These are phyloP conservation scores for Tyto alba DNA, from an alignment of 2,113 vertebrate genomes.

Conservation along the genomic window DNA sequence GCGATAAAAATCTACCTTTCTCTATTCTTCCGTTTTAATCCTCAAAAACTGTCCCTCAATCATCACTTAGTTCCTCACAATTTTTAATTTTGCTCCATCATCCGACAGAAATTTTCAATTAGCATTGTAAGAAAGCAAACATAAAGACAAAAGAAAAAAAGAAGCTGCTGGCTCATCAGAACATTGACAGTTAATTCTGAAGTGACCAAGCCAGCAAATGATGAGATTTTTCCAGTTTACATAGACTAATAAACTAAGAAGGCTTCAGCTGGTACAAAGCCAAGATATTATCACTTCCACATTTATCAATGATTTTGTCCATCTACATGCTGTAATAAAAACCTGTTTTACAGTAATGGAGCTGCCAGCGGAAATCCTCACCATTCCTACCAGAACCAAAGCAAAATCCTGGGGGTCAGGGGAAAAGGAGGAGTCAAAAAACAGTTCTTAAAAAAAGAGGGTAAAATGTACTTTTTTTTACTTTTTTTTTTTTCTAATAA, in stretches of 20 bases:
- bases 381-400: constrained; percentile 39
- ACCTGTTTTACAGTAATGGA: not conserved
- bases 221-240: constrained; percentile 62
- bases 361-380: constrained; percentile 21
- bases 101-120: not conserved
- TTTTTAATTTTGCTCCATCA: not conserved
- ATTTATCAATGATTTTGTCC: constrained; percentile 15
- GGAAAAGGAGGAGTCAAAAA: constrained; percentile 19
- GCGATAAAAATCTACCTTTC: not conserved
- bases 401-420: constrained; percentile 12
- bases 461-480: not conserved
- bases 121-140: not conserved
- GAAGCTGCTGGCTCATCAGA: not conserved
- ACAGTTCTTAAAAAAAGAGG: constrained; percentile 42
- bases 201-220: not conserved
- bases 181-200: not conserved
- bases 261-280: constrained; percentile 26
- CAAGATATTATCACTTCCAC: constrained; percentile 11
- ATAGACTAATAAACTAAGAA: constrained; percentile 5
- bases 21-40: not conserved
- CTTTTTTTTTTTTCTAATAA: constrained; percentile 49
- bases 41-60: not conserved
- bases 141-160: not conserved
- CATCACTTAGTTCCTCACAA: not conserved
- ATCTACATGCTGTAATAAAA: not conserved